A percentile compares a stretch with the other conserved stretches of the same genome.
Evolutionary conservation across 2,797 vertebrate genomes (phyloP).

Genomic region (Etheostoma nigrum): DNA sequence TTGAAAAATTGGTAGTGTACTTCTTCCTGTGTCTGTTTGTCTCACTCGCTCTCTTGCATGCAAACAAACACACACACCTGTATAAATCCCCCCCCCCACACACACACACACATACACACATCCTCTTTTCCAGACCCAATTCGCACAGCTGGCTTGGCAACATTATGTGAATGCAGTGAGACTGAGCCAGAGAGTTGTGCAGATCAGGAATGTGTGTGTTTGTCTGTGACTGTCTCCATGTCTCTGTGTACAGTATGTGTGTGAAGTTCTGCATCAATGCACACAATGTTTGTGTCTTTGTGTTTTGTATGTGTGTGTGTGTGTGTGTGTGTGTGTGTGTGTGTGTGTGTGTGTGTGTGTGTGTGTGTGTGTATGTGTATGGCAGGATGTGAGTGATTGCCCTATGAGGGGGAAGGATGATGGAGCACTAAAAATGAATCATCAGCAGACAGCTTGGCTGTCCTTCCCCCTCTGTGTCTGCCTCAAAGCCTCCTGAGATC

Average conservation of each 20-base stretch:
- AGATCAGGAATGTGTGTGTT: conserved; percentile 56
- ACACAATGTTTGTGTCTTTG: conserved; percentile 34
- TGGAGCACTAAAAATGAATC: conserved; percentile 72
- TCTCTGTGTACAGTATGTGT: conserved; percentile 4
- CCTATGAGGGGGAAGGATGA: conserved; percentile 62
- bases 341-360: conserved; percentile 17
- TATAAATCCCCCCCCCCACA: neutral
- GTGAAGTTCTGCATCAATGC: conserved; percentile 17
- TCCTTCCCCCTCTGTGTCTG: conserved; percentile 40
- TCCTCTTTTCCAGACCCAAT: conserved; percentile 35
- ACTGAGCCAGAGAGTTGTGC: conserved; percentile 52
- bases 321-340: conserved; percentile 40
- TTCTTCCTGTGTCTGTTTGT: conserved; percentile 33
- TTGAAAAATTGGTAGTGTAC: conserved; percentile 22
- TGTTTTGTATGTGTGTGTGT: conserved; percentile 8
- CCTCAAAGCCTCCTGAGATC: conserved; percentile 60
- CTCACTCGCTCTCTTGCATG: conserved; percentile 16
- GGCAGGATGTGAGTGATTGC: conserved; percentile 69
- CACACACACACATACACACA: too few relatives aligned
- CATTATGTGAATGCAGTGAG: conserved; percentile 32
- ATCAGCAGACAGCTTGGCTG: conserved; percentile 62
- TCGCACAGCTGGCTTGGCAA: conserved; percentile 71
- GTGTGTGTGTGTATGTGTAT: conserved; percentile 36
- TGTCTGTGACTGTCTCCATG: conserved; percentile 11
- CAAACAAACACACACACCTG: conserved; percentile 61